Base-by-base conservation (phyloP, 2,797 vertebrate species). In the Pseudopleuronectes americanus region DNA sequence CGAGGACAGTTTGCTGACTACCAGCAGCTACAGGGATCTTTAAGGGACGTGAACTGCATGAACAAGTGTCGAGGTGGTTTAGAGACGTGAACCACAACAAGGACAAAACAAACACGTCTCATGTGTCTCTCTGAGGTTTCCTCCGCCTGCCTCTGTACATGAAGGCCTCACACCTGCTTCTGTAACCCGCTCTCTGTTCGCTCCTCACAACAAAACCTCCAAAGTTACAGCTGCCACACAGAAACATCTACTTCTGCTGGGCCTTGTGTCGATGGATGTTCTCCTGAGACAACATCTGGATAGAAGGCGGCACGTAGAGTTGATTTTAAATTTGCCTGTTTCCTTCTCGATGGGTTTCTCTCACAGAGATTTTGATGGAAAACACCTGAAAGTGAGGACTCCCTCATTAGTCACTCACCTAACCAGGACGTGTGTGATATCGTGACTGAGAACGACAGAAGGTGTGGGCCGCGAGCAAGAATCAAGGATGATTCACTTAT, bases 121-220 rank as follows among this genome's bases (percentile, higher is more conserved):
- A 94, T 93, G 92, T 94, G 86, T 90, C 83, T 86, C 84, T 90
- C 93, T 94, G 94, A 94, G 93, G 93, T 94, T 95, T 93, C 10
- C 70, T 83, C 79, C 89, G 90, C 89, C 73, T 58, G 69, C 49
- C 80, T 87, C 89, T 84, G 81, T 84, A 78, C 76, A 90, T 81
- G 81, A 87, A 82, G 80, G 61, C 68, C 51, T 86, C 77, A 72
- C 85, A 87, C 86, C 87, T 88, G 84, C 88, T 82, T 77, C 88
- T 84, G 60, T 84, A 84, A 84, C 66, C 49, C 69, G 41, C 51
- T 17, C 41, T 83, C 72, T 65, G 47, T 81, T 86, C 84, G 28
- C 66, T 75, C 57, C 22, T 54, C 12, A 62, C 23, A 66, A 19
- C 22, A 38, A 62, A 58, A 51, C 28, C 33, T 69, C 60, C 26